A percentile compares a stretch with the other conserved stretches of the same genome.
Conservation (phyloP, 2,113 vertebrate genomes). For the Antennarius striatus region DNA sequence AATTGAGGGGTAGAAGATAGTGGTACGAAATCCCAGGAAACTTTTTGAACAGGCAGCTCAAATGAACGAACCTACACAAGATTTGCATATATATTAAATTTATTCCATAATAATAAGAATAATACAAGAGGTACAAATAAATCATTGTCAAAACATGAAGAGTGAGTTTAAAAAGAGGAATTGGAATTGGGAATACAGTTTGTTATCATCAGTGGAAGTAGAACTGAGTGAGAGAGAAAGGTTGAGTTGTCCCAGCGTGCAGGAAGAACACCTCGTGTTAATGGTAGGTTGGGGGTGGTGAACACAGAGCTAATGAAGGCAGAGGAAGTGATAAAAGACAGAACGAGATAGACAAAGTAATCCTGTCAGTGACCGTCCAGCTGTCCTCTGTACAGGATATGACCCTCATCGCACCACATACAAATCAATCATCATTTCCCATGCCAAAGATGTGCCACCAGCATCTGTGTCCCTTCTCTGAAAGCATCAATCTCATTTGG, state of each 20-base stretch:
- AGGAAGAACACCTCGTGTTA: slow-evolving; percentile 8
- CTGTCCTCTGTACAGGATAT: slow-evolving; percentile 54
- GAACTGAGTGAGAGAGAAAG: background rate
- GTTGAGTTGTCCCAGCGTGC: slow-evolving; percentile 2
- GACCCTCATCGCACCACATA: slow-evolving; percentile 38
- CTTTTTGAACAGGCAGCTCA: too few species aligned
- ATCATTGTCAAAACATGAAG: background rate
- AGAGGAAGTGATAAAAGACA: slow-evolving; percentile 38
- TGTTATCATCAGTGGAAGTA: background rate
- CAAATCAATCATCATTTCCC: slow-evolving; percentile 62
- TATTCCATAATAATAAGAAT: too few species aligned
- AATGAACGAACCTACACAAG: too few species aligned
- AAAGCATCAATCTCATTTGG: slow-evolving; percentile 36
- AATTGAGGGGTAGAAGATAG: too few species aligned
- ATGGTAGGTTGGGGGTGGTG: background rate
- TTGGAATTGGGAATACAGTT: too few species aligned
- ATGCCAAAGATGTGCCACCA: slow-evolving; percentile 29
- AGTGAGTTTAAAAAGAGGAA: too few species aligned
- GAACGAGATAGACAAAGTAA: slow-evolving; percentile 22
- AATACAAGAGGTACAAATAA: background rate
- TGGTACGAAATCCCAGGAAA: too few species aligned
- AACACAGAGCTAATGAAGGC: slow-evolving; percentile 21
- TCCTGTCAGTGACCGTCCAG: slow-evolving; percentile 32
- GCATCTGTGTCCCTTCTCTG: slow-evolving; percentile 41
- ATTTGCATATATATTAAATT: too few species aligned